These are phyloP conservation scores for Ctenoplectra terminalis DNA, from an alignment of 1,140 invertebrate genomes.

Conservation along the genomic window DNA sequence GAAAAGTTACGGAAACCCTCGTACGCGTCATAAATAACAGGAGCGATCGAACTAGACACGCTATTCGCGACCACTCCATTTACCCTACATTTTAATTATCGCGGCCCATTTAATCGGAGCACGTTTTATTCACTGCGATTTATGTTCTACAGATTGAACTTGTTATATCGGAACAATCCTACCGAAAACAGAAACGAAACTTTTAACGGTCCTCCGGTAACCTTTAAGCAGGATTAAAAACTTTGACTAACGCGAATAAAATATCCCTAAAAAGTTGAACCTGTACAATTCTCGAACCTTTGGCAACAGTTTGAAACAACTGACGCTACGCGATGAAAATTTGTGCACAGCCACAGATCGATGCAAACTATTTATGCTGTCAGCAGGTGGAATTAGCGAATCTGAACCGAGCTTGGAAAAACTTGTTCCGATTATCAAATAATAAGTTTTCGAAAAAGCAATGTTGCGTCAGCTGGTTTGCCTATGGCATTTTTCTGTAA, in stretches of 20 bases:
- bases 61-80: slow-evolving; percentile 2
- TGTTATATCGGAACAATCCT: background rate
- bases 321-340: background rate
- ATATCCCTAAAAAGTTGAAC: too few species aligned
- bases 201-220: background rate
- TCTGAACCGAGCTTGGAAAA: background rate
- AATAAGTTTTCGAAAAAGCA: slow-evolving; percentile 16
- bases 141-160: background rate
- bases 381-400: background rate
- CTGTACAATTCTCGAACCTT: background rate
- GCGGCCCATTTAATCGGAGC: background rate
- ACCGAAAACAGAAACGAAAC: background rate
- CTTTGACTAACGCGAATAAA: too few species aligned
- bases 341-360: background rate
- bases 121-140: slow-evolving; percentile 13
- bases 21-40: slow-evolving; percentile 12
- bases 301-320: background rate
- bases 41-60: slow-evolving; percentile 3
- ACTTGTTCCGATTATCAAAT: slow-evolving; percentile 15
- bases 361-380: background rate
- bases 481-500: background rate
- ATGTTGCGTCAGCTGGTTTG: background rate
- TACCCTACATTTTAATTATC: slow-evolving; percentile 41
- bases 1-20: background rate
- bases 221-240: background rate